Conservation (phyloP, 1,140 invertebrate species). For the Gonioctena quinquepunctata region DNA sequence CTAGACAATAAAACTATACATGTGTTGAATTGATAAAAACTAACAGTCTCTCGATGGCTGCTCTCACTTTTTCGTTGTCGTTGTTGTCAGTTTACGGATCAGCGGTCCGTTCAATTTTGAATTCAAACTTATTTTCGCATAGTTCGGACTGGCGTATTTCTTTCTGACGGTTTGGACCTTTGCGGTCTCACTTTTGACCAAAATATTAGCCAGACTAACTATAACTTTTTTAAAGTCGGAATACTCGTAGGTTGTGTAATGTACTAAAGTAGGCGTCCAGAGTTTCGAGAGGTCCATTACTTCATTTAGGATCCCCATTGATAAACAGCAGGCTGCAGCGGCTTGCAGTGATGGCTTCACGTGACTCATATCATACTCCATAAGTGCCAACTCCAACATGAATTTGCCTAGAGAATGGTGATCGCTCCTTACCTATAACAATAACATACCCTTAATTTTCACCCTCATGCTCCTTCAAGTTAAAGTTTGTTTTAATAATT, state of each 20-base stretch:
- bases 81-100: slow-evolving; percentile 50
- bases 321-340: slow-evolving; percentile 74
- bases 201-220: slow-evolving; percentile 52
- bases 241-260: slow-evolving; percentile 58
- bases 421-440: too few species aligned
- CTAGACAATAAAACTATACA: background rate
- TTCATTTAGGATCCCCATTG: slow-evolving; percentile 57
- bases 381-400: slow-evolving; percentile 78
- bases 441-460: too few species aligned
- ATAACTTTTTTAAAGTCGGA: slow-evolving; percentile 56
- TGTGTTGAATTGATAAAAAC: too few species aligned
- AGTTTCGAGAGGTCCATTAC: slow-evolving; percentile 47
- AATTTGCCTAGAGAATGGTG: slow-evolving; percentile 82
- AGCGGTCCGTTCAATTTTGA: slow-evolving; percentile 56
- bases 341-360: slow-evolving; percentile 81
- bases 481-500: too few species aligned
- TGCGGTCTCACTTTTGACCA: slow-evolving; percentile 55
- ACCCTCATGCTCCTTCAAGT: too few species aligned
- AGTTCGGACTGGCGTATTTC: slow-evolving; percentile 57
- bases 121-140: slow-evolving; percentile 59
- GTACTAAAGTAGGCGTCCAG: slow-evolving; percentile 57
- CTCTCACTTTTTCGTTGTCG: background rate
- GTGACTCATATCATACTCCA: slow-evolving; percentile 83
- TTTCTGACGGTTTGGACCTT: slow-evolving; percentile 58
- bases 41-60: too few species aligned